Evolutionary conservation across 2,113 vertebrate genomes (phyloP).

Genomic region (Sclerurus mexicanus): DNA sequence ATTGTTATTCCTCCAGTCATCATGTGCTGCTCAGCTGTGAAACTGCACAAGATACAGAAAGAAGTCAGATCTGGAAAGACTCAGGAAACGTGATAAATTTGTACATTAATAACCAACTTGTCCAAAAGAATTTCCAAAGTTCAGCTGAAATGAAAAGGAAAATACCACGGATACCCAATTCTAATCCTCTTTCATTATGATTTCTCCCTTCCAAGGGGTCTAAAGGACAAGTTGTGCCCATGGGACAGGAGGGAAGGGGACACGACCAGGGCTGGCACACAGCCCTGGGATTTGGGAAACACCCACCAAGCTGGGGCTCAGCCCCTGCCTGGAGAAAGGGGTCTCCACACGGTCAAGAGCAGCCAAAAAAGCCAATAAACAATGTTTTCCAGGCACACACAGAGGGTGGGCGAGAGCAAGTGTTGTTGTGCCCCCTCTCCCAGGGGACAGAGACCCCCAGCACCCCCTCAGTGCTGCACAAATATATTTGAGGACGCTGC

Average conservation of each 20-base stretch:
- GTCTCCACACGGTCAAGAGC: no score
- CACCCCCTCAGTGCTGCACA: neutral
- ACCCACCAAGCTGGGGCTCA: no score
- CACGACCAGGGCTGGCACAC: neutral
- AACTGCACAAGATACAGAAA: accelerated
- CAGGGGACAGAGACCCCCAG: neutral
- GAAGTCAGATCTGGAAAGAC: neutral
- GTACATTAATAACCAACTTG: neutral
- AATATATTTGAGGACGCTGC: no score
- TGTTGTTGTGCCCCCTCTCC: no score
- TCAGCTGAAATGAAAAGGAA: neutral
- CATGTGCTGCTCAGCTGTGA: neutral
- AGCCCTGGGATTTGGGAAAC: no score
- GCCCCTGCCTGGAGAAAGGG: no score
- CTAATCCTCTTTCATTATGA: neutral
- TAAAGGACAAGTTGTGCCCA: neutral
- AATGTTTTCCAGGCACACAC: no score
- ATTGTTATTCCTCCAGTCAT: neutral
- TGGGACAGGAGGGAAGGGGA: neutral
- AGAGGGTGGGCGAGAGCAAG: no score
- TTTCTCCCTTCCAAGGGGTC: neutral
- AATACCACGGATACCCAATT: neutral
- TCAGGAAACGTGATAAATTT: neutral
- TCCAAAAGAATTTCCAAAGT: neutral
- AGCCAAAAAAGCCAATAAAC: no score